A percentile compares a stretch with the other conserved stretches of the same genome.
These are phyloP conservation scores for Otolemur garnettii DNA, from an alignment of 2,113 vertebrate genomes.

Conservation along the genomic window DNA sequence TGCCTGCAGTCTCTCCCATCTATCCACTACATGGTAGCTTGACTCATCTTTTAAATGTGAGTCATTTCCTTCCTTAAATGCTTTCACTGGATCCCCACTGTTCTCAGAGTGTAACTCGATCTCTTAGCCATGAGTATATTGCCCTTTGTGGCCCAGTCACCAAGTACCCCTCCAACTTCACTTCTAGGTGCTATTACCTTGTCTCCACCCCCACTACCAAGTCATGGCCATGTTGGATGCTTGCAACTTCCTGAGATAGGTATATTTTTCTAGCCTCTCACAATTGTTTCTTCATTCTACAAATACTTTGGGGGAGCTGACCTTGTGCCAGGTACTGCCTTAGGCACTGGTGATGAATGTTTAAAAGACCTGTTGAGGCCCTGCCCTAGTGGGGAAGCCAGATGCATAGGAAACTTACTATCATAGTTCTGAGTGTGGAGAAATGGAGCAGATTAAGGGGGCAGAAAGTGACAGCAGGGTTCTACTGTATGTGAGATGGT, in stretches of 20 bases:
- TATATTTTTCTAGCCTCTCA: neutral
- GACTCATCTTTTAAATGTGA: neutral
- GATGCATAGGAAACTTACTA: neutral
- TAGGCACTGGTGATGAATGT: neutral
- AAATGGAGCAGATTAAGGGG: neutral
- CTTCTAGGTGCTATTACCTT: neutral
- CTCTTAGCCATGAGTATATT: neutral
- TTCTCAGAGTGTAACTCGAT: neutral
- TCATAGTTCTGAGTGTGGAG: neutral
- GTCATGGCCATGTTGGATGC: neutral
- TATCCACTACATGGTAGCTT: neutral
- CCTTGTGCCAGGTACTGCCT: neutral
- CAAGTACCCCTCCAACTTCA: neutral
- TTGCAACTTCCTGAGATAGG: neutral
- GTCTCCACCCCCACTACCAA: rapidly evolving
- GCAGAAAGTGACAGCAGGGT: neutral
- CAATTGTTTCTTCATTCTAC: neutral
- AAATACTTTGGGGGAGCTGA: neutral
- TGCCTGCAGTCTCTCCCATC: neutral
- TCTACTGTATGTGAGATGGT: neutral
- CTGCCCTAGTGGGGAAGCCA: neutral
- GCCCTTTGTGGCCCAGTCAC: neutral
- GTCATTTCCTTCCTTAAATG: neutral
- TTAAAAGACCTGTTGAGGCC: neutral
- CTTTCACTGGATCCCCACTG: neutral